Percentiles rank a stretch among this genome's conserved stretches.
Conservation (phyloP, 2,797 vertebrate species). For the Gadopsis bispinosus region DNA sequence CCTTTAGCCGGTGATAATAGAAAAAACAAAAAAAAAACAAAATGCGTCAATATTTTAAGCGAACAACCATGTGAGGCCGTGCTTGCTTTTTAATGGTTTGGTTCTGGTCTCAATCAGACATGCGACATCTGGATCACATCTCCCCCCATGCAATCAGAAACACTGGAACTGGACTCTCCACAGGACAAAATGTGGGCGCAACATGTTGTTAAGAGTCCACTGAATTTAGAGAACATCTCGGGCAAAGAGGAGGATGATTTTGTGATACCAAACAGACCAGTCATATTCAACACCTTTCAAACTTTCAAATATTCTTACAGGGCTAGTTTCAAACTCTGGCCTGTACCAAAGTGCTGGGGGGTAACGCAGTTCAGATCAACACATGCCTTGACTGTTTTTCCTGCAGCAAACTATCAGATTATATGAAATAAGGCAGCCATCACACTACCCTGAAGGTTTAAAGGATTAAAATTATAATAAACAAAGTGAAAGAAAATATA, state of each 20-base stretch:
- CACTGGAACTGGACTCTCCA: slow-evolving; percentile 58
- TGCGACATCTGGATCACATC: slow-evolving; percentile 90
- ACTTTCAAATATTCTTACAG: slow-evolving; percentile 26
- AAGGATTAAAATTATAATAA: slow-evolving; percentile 40
- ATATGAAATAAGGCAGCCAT: slow-evolving; percentile 45
- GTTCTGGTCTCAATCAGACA: slow-evolving; percentile 91
- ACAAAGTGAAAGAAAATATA: slow-evolving; percentile 46
- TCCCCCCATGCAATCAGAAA: slow-evolving; percentile 79
- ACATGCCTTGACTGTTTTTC: slow-evolving; percentile 23
- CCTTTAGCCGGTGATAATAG: slow-evolving; percentile 47
- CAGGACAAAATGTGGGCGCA: slow-evolving; percentile 80
- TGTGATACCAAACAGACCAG: slow-evolving; percentile 37
- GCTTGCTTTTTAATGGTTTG: slow-evolving; percentile 85
- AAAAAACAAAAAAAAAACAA: slow-evolving; percentile 58
- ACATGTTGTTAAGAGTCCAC: slow-evolving; percentile 72
- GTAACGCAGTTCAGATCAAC: slow-evolving; percentile 43
- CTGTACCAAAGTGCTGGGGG: slow-evolving; percentile 27
- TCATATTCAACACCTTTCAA: slow-evolving; percentile 42
- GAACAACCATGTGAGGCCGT: slow-evolving; percentile 82
- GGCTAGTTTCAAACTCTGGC: slow-evolving; percentile 33
- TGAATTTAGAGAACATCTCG: slow-evolving; percentile 71
- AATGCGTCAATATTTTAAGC: slow-evolving; percentile 82
- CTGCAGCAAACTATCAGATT: slow-evolving; percentile 37
- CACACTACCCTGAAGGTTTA: slow-evolving; percentile 32
- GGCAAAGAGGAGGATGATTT: slow-evolving; percentile 38